Evolutionary conservation across 1,140 invertebrate genomes (phyloP).

Genomic region (Geopemphigus sp.): DNA sequence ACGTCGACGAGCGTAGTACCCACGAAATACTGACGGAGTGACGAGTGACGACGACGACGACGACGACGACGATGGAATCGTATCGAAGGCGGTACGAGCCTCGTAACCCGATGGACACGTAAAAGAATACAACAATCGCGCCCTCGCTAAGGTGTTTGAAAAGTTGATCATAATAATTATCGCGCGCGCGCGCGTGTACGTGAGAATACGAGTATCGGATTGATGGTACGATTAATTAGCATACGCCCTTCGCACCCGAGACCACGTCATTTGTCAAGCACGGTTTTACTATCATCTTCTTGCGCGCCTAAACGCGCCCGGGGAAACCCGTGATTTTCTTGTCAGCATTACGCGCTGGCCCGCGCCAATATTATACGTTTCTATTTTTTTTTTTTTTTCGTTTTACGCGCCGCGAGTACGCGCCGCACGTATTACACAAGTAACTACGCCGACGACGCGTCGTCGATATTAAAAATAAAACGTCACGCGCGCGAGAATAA

Average conservation of each 20-base stretch:
- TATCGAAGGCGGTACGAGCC: background rate
- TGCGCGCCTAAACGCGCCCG: background rate
- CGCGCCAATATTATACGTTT: background rate
- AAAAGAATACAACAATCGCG: background rate
- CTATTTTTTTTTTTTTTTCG: background rate
- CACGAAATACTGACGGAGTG: too few relatives aligned
- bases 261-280: conserved; percentile 33
- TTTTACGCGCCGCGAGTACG: too few relatives aligned
- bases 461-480: conserved; percentile 4
- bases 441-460: background rate
- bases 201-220: background rate
- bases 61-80: background rate
- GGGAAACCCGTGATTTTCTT: conserved; percentile 41
- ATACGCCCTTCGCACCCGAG: conserved; percentile 39
- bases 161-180: conserved; percentile 47
- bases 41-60: background rate
- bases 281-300: background rate
- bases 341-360: conserved; percentile 20
- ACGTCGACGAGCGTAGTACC: background rate
- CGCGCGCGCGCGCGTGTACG: background rate
- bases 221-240: conserved; percentile 37
- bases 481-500: conserved; percentile 15
- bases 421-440: too few relatives aligned
- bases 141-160: conserved; percentile 27
- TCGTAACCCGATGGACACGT: too few relatives aligned